These are phyloP conservation scores for Anneissia japonica DNA, from an alignment of 35 echinoderm and acorn worm genomes.

Conservation along the genomic window DNA sequence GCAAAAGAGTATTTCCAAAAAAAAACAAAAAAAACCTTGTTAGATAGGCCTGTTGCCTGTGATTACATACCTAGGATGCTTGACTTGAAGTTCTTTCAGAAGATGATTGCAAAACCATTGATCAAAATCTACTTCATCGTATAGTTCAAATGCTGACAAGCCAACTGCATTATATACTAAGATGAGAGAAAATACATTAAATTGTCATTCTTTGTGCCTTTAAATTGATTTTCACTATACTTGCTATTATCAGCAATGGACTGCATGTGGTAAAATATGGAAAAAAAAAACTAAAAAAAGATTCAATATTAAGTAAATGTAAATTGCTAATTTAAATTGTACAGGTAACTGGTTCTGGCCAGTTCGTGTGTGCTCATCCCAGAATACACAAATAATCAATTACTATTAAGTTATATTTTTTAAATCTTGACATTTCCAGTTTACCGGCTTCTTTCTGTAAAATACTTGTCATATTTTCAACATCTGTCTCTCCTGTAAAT, in stretches of 20 bases:
- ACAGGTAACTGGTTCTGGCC: too few species aligned
- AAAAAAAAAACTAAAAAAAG: neutral
- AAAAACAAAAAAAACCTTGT: neutral
- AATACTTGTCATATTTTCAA: conserved; percentile 59
- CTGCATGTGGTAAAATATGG: neutral
- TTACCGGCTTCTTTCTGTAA: conserved; percentile 93
- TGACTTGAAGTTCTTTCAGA: conserved; percentile 71
- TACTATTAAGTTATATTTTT: too few species aligned
- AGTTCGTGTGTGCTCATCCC: too few species aligned
- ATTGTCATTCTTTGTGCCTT: too few species aligned
- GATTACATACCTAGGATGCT: conserved; percentile 61
- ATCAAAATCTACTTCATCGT: conserved; percentile 97
- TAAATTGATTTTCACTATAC: neutral
- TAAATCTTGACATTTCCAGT: too few species aligned
- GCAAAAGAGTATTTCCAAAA: too few species aligned
- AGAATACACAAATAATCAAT: too few species aligned
- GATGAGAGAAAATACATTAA: neutral
- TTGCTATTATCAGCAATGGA: neutral
- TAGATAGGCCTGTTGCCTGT: neutral
- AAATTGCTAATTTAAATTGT: too few species aligned
- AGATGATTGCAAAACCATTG: conserved; percentile 90
- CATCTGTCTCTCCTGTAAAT: conserved; percentile 57
- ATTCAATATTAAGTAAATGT: neutral
- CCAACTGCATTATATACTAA: conserved; percentile 98
- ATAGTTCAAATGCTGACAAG: conserved; percentile 88